phyloP scores from a whole-genome alignment of 2,888 invertebrate genomes.

The Spodoptera exigua region DNA sequence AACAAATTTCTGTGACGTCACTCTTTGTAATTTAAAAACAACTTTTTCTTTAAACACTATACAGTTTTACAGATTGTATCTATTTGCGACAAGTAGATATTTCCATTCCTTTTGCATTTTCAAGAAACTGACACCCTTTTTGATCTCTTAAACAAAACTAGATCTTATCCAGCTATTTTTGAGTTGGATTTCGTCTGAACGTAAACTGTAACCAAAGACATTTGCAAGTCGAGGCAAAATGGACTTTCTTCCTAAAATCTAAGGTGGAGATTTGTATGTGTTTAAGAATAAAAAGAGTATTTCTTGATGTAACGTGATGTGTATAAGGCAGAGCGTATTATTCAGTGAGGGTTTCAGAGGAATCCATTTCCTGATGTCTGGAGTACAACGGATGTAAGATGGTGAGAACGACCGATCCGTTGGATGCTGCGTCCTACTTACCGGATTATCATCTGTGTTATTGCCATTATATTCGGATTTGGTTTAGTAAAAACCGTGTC shows the following conservation, averaged over 20 bases:
- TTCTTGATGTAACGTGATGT: slow-evolving; percentile 55
- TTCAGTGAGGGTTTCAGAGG: slow-evolving; percentile 61
- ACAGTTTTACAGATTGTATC: slow-evolving; percentile 52
- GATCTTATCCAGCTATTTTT: not conserved
- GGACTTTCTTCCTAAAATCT: not conserved
- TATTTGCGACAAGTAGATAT: slow-evolving; percentile 54
- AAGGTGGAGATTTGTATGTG: slow-evolving; percentile 35
- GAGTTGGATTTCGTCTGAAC: slow-evolving; percentile 23
- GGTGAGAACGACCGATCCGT: slow-evolving; percentile 14
- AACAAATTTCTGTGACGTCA: not conserved
- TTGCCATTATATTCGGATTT: slow-evolving; percentile 5
- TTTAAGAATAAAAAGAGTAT: slow-evolving; percentile 36
- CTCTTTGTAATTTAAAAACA: slow-evolving; percentile 9
- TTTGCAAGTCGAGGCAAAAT: slow-evolving; percentile 9
- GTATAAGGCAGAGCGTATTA: slow-evolving; percentile 62
- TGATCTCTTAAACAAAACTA: not conserved
- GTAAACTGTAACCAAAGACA: slow-evolving; percentile 4
- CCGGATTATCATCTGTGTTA: slow-evolving; percentile 2
- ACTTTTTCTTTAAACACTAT: slow-evolving; percentile 20
- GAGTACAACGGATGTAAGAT: slow-evolving; percentile 38
- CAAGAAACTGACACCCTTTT: slow-evolving; percentile 46
- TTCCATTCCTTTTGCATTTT: slow-evolving; percentile 55
- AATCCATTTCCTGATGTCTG: slow-evolving; percentile 65
- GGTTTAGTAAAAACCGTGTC: not conserved
- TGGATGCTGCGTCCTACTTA: slow-evolving; percentile 22